Conservation (phyloP, 2,888 invertebrate species). For the Amphipoea lucens region DNA sequence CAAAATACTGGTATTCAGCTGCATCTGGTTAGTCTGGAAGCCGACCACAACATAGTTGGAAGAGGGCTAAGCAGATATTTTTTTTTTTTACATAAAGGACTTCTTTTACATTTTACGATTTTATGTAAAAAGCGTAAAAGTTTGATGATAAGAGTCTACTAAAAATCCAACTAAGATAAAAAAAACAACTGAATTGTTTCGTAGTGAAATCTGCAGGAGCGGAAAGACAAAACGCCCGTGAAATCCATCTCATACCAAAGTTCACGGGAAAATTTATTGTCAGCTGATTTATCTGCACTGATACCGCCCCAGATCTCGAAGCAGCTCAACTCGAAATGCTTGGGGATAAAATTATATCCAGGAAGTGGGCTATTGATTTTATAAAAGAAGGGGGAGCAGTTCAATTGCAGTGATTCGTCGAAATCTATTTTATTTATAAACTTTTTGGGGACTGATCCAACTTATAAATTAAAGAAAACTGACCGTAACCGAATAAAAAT, state of each 20-base stretch:
- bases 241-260: constrained; percentile 57
- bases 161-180: not conserved
- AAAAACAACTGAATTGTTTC: constrained; percentile 17
- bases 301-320: constrained; percentile 37
- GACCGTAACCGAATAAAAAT: too few species aligned
- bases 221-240: constrained; percentile 51
- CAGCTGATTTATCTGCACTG: constrained; percentile 56
- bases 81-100: too few species aligned
- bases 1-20: not conserved
- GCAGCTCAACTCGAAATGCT: constrained; percentile 24
- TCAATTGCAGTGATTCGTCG: not conserved
- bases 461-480: too few species aligned
- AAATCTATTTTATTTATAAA: not conserved
- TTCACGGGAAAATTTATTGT: constrained; percentile 61
- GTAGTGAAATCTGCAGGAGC: constrained; percentile 22
- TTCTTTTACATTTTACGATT: not conserved
- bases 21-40: not conserved
- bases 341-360: constrained; percentile 26
- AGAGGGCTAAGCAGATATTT: too few species aligned
- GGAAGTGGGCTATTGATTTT: constrained; percentile 7
- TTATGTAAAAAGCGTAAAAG: not conserved
- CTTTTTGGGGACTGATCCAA: not conserved
- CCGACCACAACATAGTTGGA: not conserved
- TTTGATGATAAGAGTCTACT: not conserved
- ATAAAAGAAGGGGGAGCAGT: not conserved